phyloP scores from a whole-genome alignment of 2,113 vertebrate species.

The Dryoscopus gambensis region DNA sequence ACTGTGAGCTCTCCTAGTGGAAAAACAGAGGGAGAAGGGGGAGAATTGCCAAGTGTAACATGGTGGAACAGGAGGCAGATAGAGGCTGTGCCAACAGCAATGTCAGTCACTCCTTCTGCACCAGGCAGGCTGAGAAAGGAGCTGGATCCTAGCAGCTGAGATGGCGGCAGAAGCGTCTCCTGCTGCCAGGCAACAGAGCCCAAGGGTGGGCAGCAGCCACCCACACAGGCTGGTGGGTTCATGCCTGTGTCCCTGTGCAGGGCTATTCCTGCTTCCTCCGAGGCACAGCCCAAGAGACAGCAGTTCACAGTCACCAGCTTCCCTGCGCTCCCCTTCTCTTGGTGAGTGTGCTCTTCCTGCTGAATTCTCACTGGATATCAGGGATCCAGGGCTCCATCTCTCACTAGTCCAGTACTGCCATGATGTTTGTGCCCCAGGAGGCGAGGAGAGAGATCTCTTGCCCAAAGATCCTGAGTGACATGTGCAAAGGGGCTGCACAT shows the following conservation, averaged over 20 bases:
- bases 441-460: neutral
- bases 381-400: neutral
- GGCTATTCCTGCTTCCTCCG: neutral
- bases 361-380: neutral
- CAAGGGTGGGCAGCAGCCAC: neutral
- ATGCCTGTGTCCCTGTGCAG: neutral
- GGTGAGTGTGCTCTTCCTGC: neutral
- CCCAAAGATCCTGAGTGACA: neutral
- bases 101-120: neutral
- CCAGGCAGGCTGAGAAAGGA: neutral
- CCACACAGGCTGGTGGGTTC: neutral
- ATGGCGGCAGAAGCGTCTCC: neutral
- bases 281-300: neutral
- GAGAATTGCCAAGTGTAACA: conserved; percentile 5
- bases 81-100: neutral
- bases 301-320: neutral
- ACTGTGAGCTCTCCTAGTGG: neutral
- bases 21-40: conserved; percentile 1
- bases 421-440: neutral
- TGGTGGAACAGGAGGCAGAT: neutral
- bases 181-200: neutral
- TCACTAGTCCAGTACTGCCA: neutral
- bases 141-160: neutral
- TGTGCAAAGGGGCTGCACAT: neutral
- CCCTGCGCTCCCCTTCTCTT: neutral